Base-by-base conservation (phyloP, 1,140 invertebrate genomes). In the Centruroides vittatus region DNA sequence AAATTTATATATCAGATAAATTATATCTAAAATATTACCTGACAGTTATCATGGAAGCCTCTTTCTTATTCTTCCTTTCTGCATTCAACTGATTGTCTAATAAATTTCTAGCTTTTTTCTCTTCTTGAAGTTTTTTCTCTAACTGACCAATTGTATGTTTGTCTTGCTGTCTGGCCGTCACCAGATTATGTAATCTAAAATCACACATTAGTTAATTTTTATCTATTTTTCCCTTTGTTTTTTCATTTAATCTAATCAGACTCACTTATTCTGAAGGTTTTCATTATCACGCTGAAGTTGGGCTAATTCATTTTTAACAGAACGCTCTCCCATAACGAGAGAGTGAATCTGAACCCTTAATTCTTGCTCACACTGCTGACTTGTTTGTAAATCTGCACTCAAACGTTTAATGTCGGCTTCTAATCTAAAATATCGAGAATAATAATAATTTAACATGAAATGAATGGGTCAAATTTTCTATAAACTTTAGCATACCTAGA, bases 231-330 rank as follows among this genome's bases (percentile, higher is more conserved):
- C 23, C 23, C 23, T 23, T 23, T 23, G 23, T 23, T 23, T 23
- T 23, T 23, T 23, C 23, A 23, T 23, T 23, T 23, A 23, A 23
- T 23, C 23, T 23, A 23, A 23, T 23, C 23, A 1, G 23, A 23
- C 23, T 77, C 70, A 85, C 84, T 86, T 87, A 70, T 81, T 81
- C 72, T 89, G 86, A 66, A 90, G 75, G 70, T 83, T 82, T 71
- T 89, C 86, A 72, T 91, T 85, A 70, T 90, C 86, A 69, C 88
- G 83, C 64, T 88, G 84, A 54, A 90, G 76, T 66, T 86, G 82
- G 62, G 82, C 77, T 67, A 90, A 76, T 70, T 92, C 87, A 60
- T 80, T 80, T 70, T 85, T 84, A 41, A 82, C 78, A 69, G 82
- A 81, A 66, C 86, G 83, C 70, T 93, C 89, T 61, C 80, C 80